Evolutionary conservation across 2,888 invertebrate species (phyloP).

Genomic region (Strigamia maritima): DNA sequence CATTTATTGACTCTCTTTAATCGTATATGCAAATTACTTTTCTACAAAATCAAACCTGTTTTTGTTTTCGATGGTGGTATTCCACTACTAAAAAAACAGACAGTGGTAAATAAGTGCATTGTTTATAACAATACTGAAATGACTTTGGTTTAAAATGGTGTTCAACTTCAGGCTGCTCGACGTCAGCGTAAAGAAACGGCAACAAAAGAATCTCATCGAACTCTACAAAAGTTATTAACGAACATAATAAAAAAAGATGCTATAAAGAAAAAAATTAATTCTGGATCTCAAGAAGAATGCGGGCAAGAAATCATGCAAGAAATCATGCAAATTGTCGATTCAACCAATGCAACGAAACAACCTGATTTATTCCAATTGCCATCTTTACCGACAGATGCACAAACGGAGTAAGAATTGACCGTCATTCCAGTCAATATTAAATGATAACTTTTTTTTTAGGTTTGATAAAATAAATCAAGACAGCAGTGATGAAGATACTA

Average conservation of each 20-base stretch:
- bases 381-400: conserved; percentile 48
- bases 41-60: conserved; percentile 90
- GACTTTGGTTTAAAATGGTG: neutral
- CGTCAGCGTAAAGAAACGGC: conserved; percentile 62
- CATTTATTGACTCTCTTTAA: conserved; percentile 91
- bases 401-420: neutral
- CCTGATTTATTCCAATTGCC: conserved; percentile 52
- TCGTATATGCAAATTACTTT: conserved; percentile 90
- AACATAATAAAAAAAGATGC: conserved; percentile 61
- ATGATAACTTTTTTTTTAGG: neutral
- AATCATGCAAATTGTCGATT: conserved; percentile 38
- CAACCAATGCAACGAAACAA: conserved; percentile 44
- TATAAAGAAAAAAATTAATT: conserved; percentile 39
- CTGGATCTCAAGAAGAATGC: neutral
- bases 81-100: conserved; percentile 85
- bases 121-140: neutral
- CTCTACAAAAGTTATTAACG: conserved; percentile 69
- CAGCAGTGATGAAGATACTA: conserved; percentile 40
- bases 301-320: conserved; percentile 39
- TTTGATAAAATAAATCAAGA: conserved; percentile 33
- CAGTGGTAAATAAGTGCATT: conserved; percentile 67
- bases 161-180: neutral
- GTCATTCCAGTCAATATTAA: neutral
- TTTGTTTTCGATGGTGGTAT: conserved; percentile 98
- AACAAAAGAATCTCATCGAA: conserved; percentile 67